Percentiles rank a stretch among this genome's conserved stretches.
phyloP scores from a whole-genome alignment of 2,113 vertebrate genomes.

The Dunckerocampus dactyliophorus region DNA sequence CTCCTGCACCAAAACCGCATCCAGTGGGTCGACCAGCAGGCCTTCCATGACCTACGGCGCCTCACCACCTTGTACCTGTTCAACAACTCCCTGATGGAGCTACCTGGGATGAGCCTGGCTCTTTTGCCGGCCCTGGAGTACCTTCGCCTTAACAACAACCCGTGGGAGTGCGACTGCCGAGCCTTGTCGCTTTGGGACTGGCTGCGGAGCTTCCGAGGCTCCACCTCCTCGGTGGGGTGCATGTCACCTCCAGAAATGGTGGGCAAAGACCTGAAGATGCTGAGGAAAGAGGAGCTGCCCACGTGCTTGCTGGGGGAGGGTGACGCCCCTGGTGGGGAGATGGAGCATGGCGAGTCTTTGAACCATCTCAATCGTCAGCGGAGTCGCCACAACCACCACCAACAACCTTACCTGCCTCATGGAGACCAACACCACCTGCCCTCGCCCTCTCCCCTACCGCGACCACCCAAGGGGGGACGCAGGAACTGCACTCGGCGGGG shows the following conservation, averaged over 20 bases:
- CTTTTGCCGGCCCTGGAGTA: constrained; percentile 88
- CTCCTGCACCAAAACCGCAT: constrained; percentile 95
- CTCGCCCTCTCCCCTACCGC: constrained; percentile 57
- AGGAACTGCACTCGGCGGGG: constrained; percentile 84
- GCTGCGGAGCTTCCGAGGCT: constrained; percentile 88
- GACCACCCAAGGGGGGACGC: constrained; percentile 66
- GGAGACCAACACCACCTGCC: constrained; percentile 69
- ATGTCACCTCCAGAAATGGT: constrained; percentile 71
- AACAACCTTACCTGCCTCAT: constrained; percentile 67
- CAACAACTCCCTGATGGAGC: constrained; percentile 91
- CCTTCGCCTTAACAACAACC: constrained; percentile 92
- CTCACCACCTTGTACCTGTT: constrained; percentile 95
- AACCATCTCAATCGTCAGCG: constrained; percentile 71
- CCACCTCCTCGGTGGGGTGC: constrained; percentile 84
- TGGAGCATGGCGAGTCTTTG: constrained; percentile 75
- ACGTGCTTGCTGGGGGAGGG: constrained; percentile 73
- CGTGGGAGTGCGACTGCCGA: constrained; percentile 92
- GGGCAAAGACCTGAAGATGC: constrained; percentile 82
- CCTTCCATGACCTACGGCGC: constrained; percentile 90
- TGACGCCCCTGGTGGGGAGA: constrained; percentile 68
- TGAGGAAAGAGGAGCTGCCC: constrained; percentile 82
- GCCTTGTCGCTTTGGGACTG: constrained; percentile 92
- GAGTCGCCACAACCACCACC: constrained; percentile 66
- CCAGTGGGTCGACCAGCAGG: constrained; percentile 86
- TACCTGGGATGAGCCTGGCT: constrained; percentile 82